Base-by-base conservation (phyloP, 2,113 vertebrate genomes). In the Connochaetes taurinus region DNA sequence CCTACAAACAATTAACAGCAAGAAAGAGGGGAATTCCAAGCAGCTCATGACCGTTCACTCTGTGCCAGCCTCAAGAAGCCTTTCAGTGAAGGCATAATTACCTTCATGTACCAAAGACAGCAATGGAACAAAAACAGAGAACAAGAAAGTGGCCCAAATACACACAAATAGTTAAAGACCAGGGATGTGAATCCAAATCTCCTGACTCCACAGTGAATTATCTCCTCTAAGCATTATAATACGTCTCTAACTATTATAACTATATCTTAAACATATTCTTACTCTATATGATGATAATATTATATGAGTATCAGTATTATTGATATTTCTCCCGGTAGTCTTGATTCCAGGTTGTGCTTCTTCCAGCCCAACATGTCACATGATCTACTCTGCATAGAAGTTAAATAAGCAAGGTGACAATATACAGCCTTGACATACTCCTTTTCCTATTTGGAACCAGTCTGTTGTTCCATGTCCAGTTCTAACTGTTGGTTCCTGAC, bases 171-270 rank as follows among this genome's bases (percentile, higher is more conserved):
- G 21, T 23, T 76, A 57, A 83, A 91, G 55, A 74, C 36, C 33
- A 92, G 4, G 15, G 10, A 78, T 74, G 3, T 25, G 25, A 93
- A 43, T 45, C 27, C 10, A 67, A 3, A n/a, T 92, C 31, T 67
- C 33, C 90, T 84, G 47, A 27, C 13, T 94, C 40, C 74, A 96
- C 55, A 92, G 1, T 55, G 55, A 90, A 53, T 85, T 81, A 29
- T 23, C n/a, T 87, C 33, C 27, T 90, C 55, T 25, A 55, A 55
- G 52, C 9, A 83, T n/a, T 33, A 6, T 11, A 64, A 94, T 21
- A 36, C 8, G 1, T 33, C 64, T 71, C 17, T 71, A 36, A 21
- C 3, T 67, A 47, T 71, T 84, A 43, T 82, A 53, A 85, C 15
- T 64, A 36, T 7, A 16, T 58, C 55, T 78, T 62, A 95, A 36